A percentile compares a stretch with the other conserved stretches of the same genome.
Evolutionary conservation across 1,140 invertebrate species (phyloP).

Genomic region (Triops longicaudatus): DNA sequence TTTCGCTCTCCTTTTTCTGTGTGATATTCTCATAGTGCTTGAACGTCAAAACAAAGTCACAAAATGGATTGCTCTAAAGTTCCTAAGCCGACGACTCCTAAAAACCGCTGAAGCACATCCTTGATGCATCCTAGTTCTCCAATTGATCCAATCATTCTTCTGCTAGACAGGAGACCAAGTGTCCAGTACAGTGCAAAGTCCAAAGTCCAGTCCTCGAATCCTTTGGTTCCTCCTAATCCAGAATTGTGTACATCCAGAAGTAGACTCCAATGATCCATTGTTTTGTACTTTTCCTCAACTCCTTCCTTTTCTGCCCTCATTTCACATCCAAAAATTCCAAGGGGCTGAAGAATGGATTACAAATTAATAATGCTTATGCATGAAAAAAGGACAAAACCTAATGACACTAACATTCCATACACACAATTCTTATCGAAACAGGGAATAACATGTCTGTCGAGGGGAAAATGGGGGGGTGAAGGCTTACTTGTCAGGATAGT

Average conservation of each 20-base stretch:
- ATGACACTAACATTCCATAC: background rate
- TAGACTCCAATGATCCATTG: constrained; percentile 11
- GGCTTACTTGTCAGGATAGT: background rate
- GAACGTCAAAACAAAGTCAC: background rate
- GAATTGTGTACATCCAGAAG: constrained; percentile 7
- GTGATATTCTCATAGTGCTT: background rate
- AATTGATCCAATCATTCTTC: background rate
- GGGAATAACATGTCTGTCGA: background rate
- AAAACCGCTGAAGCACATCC: background rate
- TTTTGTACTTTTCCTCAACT: constrained; percentile 15
- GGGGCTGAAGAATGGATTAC: constrained; percentile 11
- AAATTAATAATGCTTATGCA: constrained; percentile 7
- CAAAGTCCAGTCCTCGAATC: constrained; percentile 14
- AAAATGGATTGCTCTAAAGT: background rate
- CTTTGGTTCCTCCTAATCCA: constrained; percentile 1
- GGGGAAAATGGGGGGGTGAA: background rate
- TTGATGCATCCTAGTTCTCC: background rate
- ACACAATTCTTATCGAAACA: background rate
- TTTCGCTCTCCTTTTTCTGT: background rate
- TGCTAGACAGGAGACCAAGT: constrained; percentile 1
- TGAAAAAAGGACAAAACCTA: background rate
- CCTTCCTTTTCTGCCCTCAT: constrained; percentile 1
- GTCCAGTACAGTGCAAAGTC: constrained; percentile 10
- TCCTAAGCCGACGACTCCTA: background rate
- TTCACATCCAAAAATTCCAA: constrained; percentile 12